Evolutionary conservation across 1,140 invertebrate genomes (phyloP), one percentile per base, ranked within the genome.

Genomic region (Choristoneura fumiferana): DNA sequence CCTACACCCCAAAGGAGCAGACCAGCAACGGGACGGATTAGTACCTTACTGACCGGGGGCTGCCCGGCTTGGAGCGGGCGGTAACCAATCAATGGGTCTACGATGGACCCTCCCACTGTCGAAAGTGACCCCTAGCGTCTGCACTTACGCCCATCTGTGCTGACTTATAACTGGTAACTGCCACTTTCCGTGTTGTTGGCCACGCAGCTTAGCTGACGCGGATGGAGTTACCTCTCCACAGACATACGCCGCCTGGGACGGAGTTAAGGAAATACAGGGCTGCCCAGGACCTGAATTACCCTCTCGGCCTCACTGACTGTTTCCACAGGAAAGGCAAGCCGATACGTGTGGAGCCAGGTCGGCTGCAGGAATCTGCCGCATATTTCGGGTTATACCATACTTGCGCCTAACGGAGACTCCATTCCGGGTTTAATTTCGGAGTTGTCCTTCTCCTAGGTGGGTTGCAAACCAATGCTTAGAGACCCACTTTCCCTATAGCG

Each of bases 31-130:
- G 9, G 40, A 15, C 40, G 40, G 40, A 45, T 45, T 15, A 45
- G 40, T 22, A 45, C 40, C 40, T 45, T 45, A 45, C 9, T 45
- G 40, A 3, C 8, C 10, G 40, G 15, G 40, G 40, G 8, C 8
- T 45, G 40, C 40, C 40, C 14, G n/a, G 6, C n/a, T 38, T 38
- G n/a, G 3, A 38, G 36, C 36, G 6, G 36, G 36, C 36, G 36
- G 36, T 63, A 62, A 60, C 58, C 49, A 39, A 49, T 58, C 65
- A 60, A 15, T 62, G 65, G 54, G 43, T 10, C 57, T 63, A 22
- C 60, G 64, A 67, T 55, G 60, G 65, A 57, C 17, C 54, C 64
- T 66, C 63, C 59, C 36, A 62, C 61, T n/a, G n/a, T n/a, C n/a
- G n/a, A n/a, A n/a, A n/a, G n/a, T n/a, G n/a, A n/a, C n/a, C n/a